Conservation (phyloP, 2,113 vertebrate species). For the Eulacestoma nigropectus region DNA sequence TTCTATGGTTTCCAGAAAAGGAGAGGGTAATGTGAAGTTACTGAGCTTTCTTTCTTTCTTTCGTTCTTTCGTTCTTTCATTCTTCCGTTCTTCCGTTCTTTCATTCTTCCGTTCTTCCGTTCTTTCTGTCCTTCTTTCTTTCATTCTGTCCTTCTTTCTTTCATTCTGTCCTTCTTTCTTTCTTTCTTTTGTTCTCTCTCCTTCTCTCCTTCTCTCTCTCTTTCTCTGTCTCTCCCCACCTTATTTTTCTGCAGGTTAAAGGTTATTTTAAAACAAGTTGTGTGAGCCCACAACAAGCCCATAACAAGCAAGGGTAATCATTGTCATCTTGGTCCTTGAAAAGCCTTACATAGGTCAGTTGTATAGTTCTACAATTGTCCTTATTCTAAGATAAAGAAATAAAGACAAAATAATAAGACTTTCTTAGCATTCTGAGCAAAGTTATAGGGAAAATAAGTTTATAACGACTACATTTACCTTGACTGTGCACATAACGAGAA, state of each 20-base stretch:
- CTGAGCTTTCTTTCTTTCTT: background rate
- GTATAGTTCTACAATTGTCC: background rate
- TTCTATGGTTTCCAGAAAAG: slow-evolving; percentile 82
- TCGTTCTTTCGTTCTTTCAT: background rate
- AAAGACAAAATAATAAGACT: background rate
- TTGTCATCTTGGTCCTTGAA: background rate
- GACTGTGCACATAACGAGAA: background rate
- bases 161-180: too few species aligned
- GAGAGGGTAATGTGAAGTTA: slow-evolving; percentile 35
- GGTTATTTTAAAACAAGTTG: slow-evolving; percentile 46
- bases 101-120: background rate
- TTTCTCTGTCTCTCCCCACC: too few species aligned
- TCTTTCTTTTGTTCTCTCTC: background rate
- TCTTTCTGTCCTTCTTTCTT: background rate
- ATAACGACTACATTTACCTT: background rate
- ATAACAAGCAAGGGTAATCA: background rate
- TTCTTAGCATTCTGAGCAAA: background rate
- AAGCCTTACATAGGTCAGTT: background rate
- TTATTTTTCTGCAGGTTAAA: slow-evolving; percentile 41
- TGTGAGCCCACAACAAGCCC: background rate
- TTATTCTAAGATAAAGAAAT: background rate
- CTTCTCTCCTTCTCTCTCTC: too few species aligned
- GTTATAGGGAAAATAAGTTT: background rate
- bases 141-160: background rate
- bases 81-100: too few species aligned